phyloP scores from a whole-genome alignment of 2,888 invertebrate genomes.

The Gastrophysa polygoni region DNA sequence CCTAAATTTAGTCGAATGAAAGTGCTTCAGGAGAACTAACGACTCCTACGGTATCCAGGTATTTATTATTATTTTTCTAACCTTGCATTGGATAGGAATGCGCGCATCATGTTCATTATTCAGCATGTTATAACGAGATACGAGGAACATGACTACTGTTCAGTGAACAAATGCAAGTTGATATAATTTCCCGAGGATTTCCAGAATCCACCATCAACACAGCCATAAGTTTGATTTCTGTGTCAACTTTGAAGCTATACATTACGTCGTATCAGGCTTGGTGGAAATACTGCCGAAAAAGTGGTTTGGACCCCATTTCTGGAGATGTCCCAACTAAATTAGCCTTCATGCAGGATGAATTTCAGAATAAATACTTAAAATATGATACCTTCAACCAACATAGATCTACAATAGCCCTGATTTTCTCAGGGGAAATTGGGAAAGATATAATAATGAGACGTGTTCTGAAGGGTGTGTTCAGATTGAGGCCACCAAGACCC shows the following conservation, averaged over 20 bases:
- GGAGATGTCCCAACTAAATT: not conserved
- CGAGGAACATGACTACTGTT: no score
- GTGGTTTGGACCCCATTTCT: not conserved
- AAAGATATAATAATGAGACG: slow-evolving; percentile 29
- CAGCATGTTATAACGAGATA: no score
- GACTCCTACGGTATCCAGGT: no score
- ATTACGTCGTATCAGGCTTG: slow-evolving; percentile 20
- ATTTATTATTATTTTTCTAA: no score
- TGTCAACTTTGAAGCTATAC: slow-evolving; percentile 38
- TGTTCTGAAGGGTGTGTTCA: slow-evolving; percentile 38
- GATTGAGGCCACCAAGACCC: slow-evolving; percentile 31
- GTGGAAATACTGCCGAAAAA: not conserved
- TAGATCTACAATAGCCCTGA: slow-evolving; percentile 35
- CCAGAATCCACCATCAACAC: slow-evolving; percentile 25
- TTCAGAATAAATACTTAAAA: slow-evolving; percentile 1
- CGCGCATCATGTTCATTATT: no score
- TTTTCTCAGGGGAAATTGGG: slow-evolving; percentile 18
- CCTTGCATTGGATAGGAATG: no score
- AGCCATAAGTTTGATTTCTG: slow-evolving; percentile 30
- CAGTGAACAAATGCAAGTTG: no score
- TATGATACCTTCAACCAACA: slow-evolving; percentile 34
- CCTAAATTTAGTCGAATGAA: no score
- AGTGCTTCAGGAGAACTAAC: no score
- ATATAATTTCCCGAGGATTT: no score
- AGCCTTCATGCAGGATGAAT: not conserved